Percentiles rank a stretch among this genome's conserved stretches.
phyloP scores from a whole-genome alignment of 1,140 invertebrate species.

The Lysiphlebus fabarum region DNA sequence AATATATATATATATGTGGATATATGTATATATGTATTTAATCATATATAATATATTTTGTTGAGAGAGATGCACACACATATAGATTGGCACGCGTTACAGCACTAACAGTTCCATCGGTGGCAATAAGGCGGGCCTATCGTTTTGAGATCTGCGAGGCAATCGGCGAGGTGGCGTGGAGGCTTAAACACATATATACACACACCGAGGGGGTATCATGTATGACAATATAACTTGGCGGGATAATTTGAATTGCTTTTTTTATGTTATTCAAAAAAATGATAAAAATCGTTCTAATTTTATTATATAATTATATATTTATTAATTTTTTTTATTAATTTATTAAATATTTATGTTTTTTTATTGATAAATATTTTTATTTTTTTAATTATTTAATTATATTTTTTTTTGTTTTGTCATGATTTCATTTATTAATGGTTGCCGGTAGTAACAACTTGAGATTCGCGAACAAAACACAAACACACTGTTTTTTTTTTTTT shows the following conservation, averaged over 20 bases:
- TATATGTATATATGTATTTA: neutral
- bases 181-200: too few species aligned
- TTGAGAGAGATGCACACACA: neutral
- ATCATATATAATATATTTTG: neutral
- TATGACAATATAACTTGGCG: constrained; percentile 8
- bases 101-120: constrained; percentile 15
- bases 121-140: constrained; percentile 23
- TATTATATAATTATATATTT: too few species aligned
- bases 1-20: too few species aligned
- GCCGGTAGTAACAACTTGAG: neutral
- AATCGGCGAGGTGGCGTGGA: constrained; percentile 23
- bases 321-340: too few species aligned
- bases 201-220: constrained; percentile 8
- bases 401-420: too few species aligned
- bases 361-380: too few species aligned
- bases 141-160: constrained; percentile 15
- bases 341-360: too few species aligned
- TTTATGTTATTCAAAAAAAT: too few species aligned
- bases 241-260: constrained; percentile 12
- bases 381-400: too few species aligned
- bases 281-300: too few species aligned
- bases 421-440: too few species aligned
- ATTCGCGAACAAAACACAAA: constrained; percentile 2
- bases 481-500: too few species aligned
- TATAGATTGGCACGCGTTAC: constrained; percentile 7